Conservation (phyloP, 1,140 invertebrate species). For the Aphidius ervi region DNA sequence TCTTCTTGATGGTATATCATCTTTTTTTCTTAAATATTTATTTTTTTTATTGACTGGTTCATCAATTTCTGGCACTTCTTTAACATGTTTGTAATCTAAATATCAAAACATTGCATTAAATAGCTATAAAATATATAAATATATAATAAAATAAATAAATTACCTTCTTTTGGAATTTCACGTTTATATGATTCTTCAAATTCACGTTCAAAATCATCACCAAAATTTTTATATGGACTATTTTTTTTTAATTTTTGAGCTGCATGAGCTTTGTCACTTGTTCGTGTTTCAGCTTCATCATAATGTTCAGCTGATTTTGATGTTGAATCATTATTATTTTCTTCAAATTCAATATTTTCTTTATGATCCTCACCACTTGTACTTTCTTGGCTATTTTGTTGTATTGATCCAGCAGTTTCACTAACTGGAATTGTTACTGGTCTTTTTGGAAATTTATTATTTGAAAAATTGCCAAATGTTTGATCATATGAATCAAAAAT, state of each 20-base stretch:
- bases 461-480: slow-evolving; percentile 23
- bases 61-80: slow-evolving; percentile 29
- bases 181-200: slow-evolving; percentile 36
- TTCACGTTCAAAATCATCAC: slow-evolving; percentile 34
- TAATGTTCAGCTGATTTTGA: neutral
- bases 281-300: slow-evolving; percentile 28
- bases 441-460: neutral
- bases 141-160: slow-evolving; percentile 17
- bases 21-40: slow-evolving; percentile 3
- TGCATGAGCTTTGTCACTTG: slow-evolving; percentile 25
- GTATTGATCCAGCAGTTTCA: slow-evolving; percentile 1
- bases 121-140: too few species aligned
- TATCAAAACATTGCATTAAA: neutral
- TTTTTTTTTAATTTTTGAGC: slow-evolving; percentile 19
- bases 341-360: slow-evolving; percentile 11
- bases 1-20: neutral
- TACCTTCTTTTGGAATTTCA: slow-evolving; percentile 35
- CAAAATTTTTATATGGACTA: slow-evolving; percentile 20
- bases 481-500: slow-evolving; percentile 24
- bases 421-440: neutral
- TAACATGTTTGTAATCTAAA: slow-evolving; percentile 28
- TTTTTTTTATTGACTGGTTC: slow-evolving; percentile 14
- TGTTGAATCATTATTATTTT: neutral
- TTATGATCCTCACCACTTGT: neutral
- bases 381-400: too few species aligned